phyloP scores from a whole-genome alignment of 1,140 invertebrate species.

The Myzus persicae region DNA sequence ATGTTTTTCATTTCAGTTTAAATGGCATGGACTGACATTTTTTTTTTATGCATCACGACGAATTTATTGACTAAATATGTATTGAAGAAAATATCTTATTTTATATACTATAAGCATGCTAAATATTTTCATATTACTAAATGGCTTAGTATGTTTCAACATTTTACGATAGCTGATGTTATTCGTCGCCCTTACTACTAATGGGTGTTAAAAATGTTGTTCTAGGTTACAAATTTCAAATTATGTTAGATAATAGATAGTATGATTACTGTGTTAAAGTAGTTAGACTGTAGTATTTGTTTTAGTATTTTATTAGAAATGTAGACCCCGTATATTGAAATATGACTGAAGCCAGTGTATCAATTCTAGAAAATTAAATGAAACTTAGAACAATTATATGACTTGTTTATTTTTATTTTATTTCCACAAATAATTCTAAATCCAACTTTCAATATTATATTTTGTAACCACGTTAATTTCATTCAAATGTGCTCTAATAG shows the following conservation, averaged over 20 bases:
- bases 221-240: background rate
- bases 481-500: background rate
- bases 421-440: background rate
- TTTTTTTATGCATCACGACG: background rate
- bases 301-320: constrained; percentile 1
- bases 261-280: background rate
- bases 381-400: background rate
- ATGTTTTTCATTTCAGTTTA: constrained; percentile 46
- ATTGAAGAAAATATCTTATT: constrained; percentile 20
- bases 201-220: background rate
- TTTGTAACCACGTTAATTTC: background rate
- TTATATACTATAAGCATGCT: constrained; percentile 19
- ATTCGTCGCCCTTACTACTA: background rate
- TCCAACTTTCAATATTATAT: background rate
- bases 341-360: background rate
- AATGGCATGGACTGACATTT: constrained; percentile 18
- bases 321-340: background rate
- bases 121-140: background rate
- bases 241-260: background rate
- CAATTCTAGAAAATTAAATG: background rate
- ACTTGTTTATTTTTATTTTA: constrained; percentile 5
- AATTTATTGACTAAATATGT: constrained; percentile 13
- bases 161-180: background rate
- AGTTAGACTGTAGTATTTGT: background rate
- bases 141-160: background rate